A percentile compares a stretch with the other conserved stretches of the same genome.
phyloP scores from a whole-genome alignment of 2,888 invertebrate species.

The Lamellibrachia satsuma region DNA sequence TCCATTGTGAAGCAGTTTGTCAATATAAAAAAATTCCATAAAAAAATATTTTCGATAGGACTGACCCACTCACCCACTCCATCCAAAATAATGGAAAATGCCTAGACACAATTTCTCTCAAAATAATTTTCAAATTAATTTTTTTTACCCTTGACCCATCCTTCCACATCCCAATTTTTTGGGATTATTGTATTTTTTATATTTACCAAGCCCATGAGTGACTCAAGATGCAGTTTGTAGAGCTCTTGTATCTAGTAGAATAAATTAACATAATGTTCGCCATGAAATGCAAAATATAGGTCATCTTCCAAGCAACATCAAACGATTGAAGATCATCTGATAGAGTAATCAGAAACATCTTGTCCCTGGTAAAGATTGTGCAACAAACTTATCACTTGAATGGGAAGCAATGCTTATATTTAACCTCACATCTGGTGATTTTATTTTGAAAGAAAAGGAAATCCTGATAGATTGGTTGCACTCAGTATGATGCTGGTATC shows the following conservation, averaged over 20 bases:
- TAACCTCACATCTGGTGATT: not conserved
- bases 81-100: too few species aligned
- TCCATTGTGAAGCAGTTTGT: too few species aligned
- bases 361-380: not conserved
- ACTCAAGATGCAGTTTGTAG: too few species aligned
- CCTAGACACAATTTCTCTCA: too few species aligned
- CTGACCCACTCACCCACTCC: too few species aligned
- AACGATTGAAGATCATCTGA: not conserved
- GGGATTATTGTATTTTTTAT: too few species aligned
- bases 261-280: not conserved
- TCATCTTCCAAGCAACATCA: not conserved
- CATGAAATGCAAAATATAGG: not conserved
- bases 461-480: not conserved
- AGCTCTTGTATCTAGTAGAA: not conserved
- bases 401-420: not conserved
- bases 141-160: too few species aligned
- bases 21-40: too few species aligned
- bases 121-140: too few species aligned
- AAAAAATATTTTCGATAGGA: too few species aligned
- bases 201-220: too few species aligned
- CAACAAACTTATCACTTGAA: not conserved
- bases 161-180: too few species aligned
- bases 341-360: not conserved
- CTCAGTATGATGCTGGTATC: not conserved
- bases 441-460: not conserved